phyloP scores from a whole-genome alignment of 1,140 invertebrate species.

The Camponotus pennsylvanicus region DNA sequence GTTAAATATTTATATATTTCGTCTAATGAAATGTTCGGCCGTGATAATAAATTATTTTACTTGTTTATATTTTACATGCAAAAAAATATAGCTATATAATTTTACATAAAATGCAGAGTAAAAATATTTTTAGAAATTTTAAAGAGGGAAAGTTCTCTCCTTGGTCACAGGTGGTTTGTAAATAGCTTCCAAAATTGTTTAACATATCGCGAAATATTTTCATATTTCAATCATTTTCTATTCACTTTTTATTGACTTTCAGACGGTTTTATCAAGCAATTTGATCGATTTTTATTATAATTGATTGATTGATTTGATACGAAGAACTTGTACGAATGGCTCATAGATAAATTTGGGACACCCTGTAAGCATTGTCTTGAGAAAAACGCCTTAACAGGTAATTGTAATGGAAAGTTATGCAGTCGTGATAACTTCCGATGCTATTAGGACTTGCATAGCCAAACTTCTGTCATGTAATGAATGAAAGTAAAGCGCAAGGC shows the following conservation, averaged over 20 bases:
- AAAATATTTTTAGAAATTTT: not conserved
- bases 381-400: slow-evolving; percentile 28
- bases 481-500: slow-evolving; percentile 48
- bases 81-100: not conserved
- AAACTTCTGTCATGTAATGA: slow-evolving; percentile 48
- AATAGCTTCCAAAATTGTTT: not conserved
- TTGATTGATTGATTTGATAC: not conserved
- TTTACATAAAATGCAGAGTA: not conserved
- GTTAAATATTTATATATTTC: not conserved
- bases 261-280: not conserved
- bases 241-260: not conserved
- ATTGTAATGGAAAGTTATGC: slow-evolving; percentile 46
- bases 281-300: not conserved
- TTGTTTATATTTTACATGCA: not conserved
- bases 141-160: not conserved
- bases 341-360: not conserved
- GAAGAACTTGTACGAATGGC: not conserved
- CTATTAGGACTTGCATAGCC: slow-evolving; percentile 37
- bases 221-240: not conserved
- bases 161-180: not conserved
- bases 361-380: slow-evolving; percentile 22
- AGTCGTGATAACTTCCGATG: slow-evolving; percentile 46
- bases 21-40: not conserved
- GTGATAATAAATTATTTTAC: slow-evolving; percentile 1
- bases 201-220: not conserved